Evolutionary conservation across 2,888 invertebrate species (phyloP), one percentile per base, ranked within the genome.

Genomic region (Spodoptera picta): DNA sequence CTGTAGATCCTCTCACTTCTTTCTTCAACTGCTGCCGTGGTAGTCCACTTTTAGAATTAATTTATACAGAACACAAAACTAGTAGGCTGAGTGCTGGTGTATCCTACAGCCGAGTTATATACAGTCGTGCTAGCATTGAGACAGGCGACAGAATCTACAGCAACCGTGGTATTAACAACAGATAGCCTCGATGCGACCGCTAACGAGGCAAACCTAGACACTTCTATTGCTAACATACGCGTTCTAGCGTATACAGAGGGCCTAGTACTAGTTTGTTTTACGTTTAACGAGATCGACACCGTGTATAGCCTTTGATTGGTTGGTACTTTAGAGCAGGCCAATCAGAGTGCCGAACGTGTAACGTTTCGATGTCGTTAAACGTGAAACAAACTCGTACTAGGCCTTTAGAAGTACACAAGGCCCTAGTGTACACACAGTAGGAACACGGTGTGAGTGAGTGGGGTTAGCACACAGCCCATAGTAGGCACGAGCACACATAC

Each of bases 391-490:
- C 27, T 27, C 27, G 27, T 27, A 27, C 27, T 27, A 27, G 3
- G 27, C 27, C 27, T 3, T 5, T 5, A 27, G 27, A 36, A 36
- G 36, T 9, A 36, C 36, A 36, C 36, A 36, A 36, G 36, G 36
- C 36, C 65, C 64, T 59, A 69, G 73, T 81, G 86, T 85, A 84
- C 87, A 89, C 88, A 88, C 85, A 83, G 79, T 81, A 82, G 84
- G 80, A 90, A 91, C 88, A 92, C 88, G 83, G 90, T 87, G 88
- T 88, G 85, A 90, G 93, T 94, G 91, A 93, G 93, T 93, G 84
- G 88, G 89, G 93, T 94, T 94, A 94, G 94, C 93, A 94, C 93
- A 93, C 92, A 89, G 87, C 88, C 85, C 86, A 84, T 73, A 78
- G 69, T 69, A 75, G 65, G 77, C 63, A 71, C 73, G 83, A 75